Evolutionary conservation across 2,797 vertebrate species (phyloP), one percentile per base, ranked within the genome.

Genomic region (Mallotus villosus): DNA sequence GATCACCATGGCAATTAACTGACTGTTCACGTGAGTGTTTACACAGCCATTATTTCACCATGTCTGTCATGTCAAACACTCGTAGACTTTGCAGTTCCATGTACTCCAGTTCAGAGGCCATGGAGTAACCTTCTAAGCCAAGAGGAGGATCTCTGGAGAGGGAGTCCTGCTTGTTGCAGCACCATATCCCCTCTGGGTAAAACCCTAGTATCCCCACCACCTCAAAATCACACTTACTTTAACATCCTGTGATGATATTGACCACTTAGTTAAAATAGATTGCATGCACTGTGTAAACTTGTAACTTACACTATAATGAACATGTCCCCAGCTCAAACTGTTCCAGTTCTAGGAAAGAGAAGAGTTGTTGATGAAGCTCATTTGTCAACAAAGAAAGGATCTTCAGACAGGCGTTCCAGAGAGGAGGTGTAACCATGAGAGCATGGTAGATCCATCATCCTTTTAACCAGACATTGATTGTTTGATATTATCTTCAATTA

Each of bases 301-400:
- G 51, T 55, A 17, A 55, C 51, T 5, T 5, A 55, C 19, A 55
- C 51, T n/a, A 19, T 55, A 19, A 55, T 49, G 4, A 49, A 49
- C 46, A 9, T 55, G 51, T 55, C 19, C 17, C 16, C 14, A 73
- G 72, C 19, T n/a, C 71, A 78, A 34, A 73, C 63, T 14, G 22
- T 70, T 1, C 59, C 63, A 60, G 11, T 32, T 62, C 14, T 41
- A 34, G 63, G 53, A 19, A 62, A 72, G 53, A 17, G 17, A 72
- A 22, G 51, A 16, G 19, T 16, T 19, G 7, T 58, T 46, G 32
- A 17, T 16, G 55, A 46, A 58, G 57, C 29, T 1, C 22, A 17
- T 19, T 16, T 17, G 16, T 19, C n/a, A 22, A 16, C 21, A 63
- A 49, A 60, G n/a, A 62, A n/a, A 53, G 41, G 24, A 32, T 32